Conservation (phyloP, 2,888 invertebrate genomes). For the Exocentrus adspersus region DNA sequence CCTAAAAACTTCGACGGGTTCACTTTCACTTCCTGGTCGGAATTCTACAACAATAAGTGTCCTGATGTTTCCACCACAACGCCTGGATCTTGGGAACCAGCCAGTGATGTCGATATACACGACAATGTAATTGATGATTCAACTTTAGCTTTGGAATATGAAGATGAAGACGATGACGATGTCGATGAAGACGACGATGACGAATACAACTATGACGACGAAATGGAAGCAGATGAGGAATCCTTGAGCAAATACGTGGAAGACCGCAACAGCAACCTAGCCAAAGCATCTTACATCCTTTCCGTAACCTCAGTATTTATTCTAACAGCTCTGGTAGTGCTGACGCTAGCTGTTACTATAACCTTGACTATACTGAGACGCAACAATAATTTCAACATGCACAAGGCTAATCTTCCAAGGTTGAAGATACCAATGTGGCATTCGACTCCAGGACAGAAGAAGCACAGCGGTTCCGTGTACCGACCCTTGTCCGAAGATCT, state of each 20-base stretch:
- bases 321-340: slow-evolving; percentile 66
- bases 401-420: slow-evolving; percentile 56
- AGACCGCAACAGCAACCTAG: slow-evolving; percentile 45
- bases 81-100: neutral
- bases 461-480: slow-evolving; percentile 80
- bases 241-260: slow-evolving; percentile 32
- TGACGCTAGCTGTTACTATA: slow-evolving; percentile 62
- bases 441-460: slow-evolving; percentile 66
- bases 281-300: slow-evolving; percentile 53
- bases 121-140: slow-evolving; percentile 30
- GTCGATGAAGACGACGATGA: slow-evolving; percentile 41
- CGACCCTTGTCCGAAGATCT: slow-evolving; percentile 83
- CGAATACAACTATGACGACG: slow-evolving; percentile 52
- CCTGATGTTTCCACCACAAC: slow-evolving; percentile 26
- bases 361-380: slow-evolving; percentile 57
- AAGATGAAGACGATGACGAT: slow-evolving; percentile 54
- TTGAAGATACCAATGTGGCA: slow-evolving; percentile 59
- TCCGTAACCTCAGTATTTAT: slow-evolving; percentile 67
- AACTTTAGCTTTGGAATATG: slow-evolving; percentile 54
- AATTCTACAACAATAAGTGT: slow-evolving; percentile 40
- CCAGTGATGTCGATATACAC: slow-evolving; percentile 31
- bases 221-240: slow-evolving; percentile 47
- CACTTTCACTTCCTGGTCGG: slow-evolving; percentile 39
- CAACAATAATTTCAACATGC: slow-evolving; percentile 53
- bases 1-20: slow-evolving; percentile 39